phyloP scores from a whole-genome alignment of 53 echinoderm and acorn worm species.

The Zoroaster sp. region DNA sequence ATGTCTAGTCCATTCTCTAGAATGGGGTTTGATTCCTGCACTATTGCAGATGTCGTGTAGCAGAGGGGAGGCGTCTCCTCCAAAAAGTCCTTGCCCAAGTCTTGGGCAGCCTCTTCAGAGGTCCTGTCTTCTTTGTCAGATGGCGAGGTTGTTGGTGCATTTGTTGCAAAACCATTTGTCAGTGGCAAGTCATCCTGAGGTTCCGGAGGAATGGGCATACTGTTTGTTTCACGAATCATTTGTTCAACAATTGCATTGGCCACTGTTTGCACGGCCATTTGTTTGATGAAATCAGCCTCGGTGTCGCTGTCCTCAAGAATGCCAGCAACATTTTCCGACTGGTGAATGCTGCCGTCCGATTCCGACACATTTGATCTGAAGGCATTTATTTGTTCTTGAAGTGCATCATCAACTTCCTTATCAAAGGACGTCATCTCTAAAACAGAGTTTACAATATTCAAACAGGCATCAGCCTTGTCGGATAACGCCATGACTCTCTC shows the following conservation, averaged over 20 bases:
- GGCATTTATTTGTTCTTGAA: constrained; percentile 43
- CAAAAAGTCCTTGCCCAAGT: not conserved
- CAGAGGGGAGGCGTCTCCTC: not conserved
- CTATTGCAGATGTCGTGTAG: constrained; percentile 5
- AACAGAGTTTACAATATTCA: constrained; percentile 60
- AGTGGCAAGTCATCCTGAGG: not conserved
- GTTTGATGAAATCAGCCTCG: constrained; percentile 27
- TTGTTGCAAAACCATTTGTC: not conserved
- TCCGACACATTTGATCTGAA: not conserved
- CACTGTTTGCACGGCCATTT: constrained; percentile 30
- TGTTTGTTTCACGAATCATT: constrained; percentile 32
- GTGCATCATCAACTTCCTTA: constrained; percentile 29
- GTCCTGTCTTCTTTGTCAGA: not conserved
- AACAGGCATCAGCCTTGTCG: constrained; percentile 54
- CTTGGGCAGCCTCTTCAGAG: not conserved
- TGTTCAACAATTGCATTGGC: constrained; percentile 14
- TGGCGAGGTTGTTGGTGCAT: not conserved
- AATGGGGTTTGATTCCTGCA: not conserved
- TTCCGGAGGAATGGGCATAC: not conserved
- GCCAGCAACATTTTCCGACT: not conserved
- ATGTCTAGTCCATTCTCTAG: not conserved
- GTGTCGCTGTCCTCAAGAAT: constrained; percentile 1
- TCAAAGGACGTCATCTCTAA: constrained; percentile 48
- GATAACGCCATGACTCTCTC: constrained; percentile 46
- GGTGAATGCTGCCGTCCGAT: not conserved